These are phyloP conservation scores for Percopsis transmontana DNA, from an alignment of 2,113 vertebrate species.

Conservation along the genomic window DNA sequence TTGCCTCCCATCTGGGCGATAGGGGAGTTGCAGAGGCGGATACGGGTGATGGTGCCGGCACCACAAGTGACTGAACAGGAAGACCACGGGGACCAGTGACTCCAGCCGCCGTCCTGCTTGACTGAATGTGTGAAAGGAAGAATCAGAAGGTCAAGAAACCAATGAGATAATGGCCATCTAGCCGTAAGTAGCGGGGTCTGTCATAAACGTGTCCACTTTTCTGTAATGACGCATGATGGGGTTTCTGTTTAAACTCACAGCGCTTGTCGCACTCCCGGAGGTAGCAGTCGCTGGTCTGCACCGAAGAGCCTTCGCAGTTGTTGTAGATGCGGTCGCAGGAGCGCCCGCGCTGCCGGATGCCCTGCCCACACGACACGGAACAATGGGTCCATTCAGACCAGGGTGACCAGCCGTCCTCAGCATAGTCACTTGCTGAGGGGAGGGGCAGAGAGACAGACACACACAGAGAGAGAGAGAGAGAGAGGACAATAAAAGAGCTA, in stretches of 20 bases:
- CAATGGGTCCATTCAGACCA: constrained; percentile 99
- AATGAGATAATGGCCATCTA: constrained; percentile 7
- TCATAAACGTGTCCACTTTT: background rate
- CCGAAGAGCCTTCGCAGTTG: constrained; percentile 95
- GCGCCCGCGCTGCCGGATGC: constrained; percentile 95
- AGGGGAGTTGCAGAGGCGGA: constrained; percentile 98
- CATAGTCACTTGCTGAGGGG: constrained; percentile 89
- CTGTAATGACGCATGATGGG: background rate
- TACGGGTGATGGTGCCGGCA: constrained; percentile 91
- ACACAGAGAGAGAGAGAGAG: constrained; percentile 48
- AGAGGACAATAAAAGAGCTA: constrained; percentile 71
- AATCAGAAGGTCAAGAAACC: constrained; percentile 18
- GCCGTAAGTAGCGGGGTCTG: background rate
- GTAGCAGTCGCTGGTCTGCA: constrained; percentile 99
- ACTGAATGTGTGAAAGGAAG: constrained; percentile 72
- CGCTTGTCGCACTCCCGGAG: constrained; percentile 97
- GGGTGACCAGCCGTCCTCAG: constrained; percentile 96
- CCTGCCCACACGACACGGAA: constrained; percentile 94
- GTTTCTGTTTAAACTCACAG: constrained; percentile 81
- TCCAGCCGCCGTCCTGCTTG: constrained; percentile 98
- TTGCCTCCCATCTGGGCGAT: constrained; percentile 94
- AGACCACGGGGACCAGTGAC: constrained; percentile 99
- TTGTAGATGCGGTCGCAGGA: constrained; percentile 98
- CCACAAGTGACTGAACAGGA: constrained; percentile 97
- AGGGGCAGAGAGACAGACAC: constrained; percentile 31